A percentile compares a stretch with the other conserved stretches of the same genome.
These are phyloP conservation scores for Limnephilus lunatus DNA, from an alignment of 2,888 invertebrate species.

Conservation along the genomic window DNA sequence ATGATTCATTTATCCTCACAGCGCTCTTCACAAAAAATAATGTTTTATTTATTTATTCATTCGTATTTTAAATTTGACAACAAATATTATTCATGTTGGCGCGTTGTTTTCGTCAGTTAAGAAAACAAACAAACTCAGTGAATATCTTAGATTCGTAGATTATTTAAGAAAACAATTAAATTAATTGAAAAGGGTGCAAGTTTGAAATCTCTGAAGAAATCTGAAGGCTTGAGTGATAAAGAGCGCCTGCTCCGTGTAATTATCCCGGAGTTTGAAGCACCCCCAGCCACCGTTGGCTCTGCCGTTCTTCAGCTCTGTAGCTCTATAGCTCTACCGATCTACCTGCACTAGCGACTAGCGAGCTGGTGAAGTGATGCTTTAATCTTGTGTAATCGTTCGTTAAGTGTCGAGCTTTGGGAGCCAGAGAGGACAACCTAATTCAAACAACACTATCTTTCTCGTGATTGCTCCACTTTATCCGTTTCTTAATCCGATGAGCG, in stretches of 20 bases:
- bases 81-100: neutral
- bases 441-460: neutral
- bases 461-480: neutral
- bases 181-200: neutral
- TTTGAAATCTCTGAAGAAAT: neutral
- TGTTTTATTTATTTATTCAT: neutral
- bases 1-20: no score
- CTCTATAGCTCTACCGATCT: neutral
- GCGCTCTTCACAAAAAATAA: neutral
- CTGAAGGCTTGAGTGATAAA: conserved; percentile 2
- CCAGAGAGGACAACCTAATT: neutral
- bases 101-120: neutral
- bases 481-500: neutral
- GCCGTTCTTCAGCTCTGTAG: neutral
- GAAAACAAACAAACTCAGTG: neutral
- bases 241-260: neutral
- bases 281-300: neutral
- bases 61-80: neutral
- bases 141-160: neutral
- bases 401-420: neutral
- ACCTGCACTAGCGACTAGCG: neutral
- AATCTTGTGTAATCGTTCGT: neutral
- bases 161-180: conserved; percentile 2
- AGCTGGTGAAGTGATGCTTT: neutral
- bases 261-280: neutral